Evolutionary conservation across 2,113 vertebrate genomes (phyloP), one percentile per base, ranked within the genome.

Genomic region (Poecile atricapillus): DNA sequence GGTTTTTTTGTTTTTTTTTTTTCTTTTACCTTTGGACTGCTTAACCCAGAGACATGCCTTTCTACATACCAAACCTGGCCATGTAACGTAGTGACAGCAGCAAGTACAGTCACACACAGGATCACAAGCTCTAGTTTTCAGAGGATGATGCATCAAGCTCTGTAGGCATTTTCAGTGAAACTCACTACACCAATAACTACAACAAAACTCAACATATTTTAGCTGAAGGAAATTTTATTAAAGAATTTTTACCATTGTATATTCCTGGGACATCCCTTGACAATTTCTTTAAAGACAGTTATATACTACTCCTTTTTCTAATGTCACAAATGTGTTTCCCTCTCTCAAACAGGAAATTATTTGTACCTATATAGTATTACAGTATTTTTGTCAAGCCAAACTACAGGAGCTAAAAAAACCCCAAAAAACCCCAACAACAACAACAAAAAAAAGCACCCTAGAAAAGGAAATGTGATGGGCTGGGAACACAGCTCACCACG

Each of bases 21-120:
- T 77, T 35, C 20, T 79, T 88, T 88, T 47, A 93, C 95, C 90
- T 92, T 96, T 95, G 94, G 71, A 96, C 93, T 85, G 76, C 55
- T 89, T 83, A 70, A 82, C 80, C 53, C 74, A 16, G 86, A 39
- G 55, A 82, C 75, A 13, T 86, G 74, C 64, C 39, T 85, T 55
- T 78, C 62, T 90, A 94, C 87, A 50, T 25, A 93, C 62, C 68
- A 87, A 63, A 41, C 77, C 60, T 62, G 47, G 46, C 55, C 43
- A 69, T 21, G 69, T 52, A 69, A 64, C 1, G 8, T 7, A 39
- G 37, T 79, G 37, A 78, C 77, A 64, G 60, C 37, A 89, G 43
- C 15, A 88, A 85, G 28, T 13, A 15, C 41, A 49, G 14, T 87
- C 71, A 74, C 59, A 91, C 52, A 87, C 19, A 33, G 30, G 49